Base-by-base conservation (phyloP, 2,888 invertebrate genomes). In the Candidula unifasciata region DNA sequence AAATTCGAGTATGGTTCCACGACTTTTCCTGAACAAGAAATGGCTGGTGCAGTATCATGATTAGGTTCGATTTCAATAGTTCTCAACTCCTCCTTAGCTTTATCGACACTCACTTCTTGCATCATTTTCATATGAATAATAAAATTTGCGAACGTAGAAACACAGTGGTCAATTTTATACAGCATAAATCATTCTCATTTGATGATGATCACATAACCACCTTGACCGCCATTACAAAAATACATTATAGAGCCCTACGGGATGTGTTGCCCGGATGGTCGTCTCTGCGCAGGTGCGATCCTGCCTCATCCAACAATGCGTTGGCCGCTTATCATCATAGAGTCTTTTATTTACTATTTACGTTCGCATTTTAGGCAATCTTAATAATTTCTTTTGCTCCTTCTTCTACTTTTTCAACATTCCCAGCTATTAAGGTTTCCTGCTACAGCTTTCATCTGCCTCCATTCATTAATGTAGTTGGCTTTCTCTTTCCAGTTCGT, bases 51-150 rank as follows among this genome's bases (percentile, higher is more conserved):
- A 88, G 90, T 83, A 87, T 90, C 90, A 89, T 89, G 89, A 89
- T 88, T 91, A 44, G 52, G 52, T 86, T 89, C 90, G 86, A 89
- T 91, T 90, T 92, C 91, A 84, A 91, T 89, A 69, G 91, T 90
- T 89, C 89, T 91, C 80, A 90, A 87, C 85, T 91, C 90, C 85
- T 89, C 90, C 77, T 89, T 87, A 76, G 87, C 88, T 80, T 88
- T 89, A 83, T 89, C 90, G 87, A 88, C 88, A 83, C 88, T 96
- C 95, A 96, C 96, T 96, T 97, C 96, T 96, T 97, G 97, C 97
- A 97, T 97, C 87, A 90, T 96, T 89, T 86, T 88, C 87, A 80
- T 76, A 83, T 74, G 73, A 78, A 66, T 68, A 80, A 57, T 71
- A 73, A 80, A 73, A 73, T 52, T 27, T 24, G 52, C 44, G 37